Evolutionary conservation across 2,888 invertebrate genomes (phyloP).

Genomic region (Epinotia demarniana): DNA sequence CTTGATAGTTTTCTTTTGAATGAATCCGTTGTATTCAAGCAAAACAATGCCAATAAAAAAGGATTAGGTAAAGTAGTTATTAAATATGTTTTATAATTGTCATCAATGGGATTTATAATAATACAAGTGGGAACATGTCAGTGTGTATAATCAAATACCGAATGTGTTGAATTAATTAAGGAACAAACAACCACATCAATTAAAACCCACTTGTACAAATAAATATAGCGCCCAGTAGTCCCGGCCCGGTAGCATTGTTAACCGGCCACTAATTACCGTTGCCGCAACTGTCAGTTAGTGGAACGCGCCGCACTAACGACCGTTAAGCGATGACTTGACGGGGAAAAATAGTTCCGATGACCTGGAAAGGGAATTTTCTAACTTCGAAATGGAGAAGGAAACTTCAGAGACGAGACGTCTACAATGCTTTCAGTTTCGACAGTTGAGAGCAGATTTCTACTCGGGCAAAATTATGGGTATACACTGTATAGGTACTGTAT

Average conservation of each 20-base stretch:
- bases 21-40: no score
- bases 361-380: constrained; percentile 28
- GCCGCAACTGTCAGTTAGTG: constrained; percentile 55
- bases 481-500: no score
- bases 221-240: constrained; percentile 2
- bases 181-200: not conserved
- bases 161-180: no score
- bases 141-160: no score
- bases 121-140: no score
- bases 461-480: no score
- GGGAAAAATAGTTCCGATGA: constrained; percentile 50
- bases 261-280: constrained; percentile 47
- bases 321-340: constrained; percentile 56
- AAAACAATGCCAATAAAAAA: no score
- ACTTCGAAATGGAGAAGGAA: constrained; percentile 31
- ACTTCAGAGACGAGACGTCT: not conserved
- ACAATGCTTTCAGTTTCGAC: not conserved
- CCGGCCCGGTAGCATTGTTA: constrained; percentile 35
- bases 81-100: no score
- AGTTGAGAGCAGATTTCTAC: not conserved
- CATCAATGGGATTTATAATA: no score
- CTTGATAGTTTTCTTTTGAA: no score
- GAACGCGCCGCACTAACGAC: constrained; percentile 54
- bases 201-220: constrained; percentile 2
- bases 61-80: no score